phyloP scores from a whole-genome alignment of 2,888 invertebrate genomes.

The Synergus japonicus region DNA sequence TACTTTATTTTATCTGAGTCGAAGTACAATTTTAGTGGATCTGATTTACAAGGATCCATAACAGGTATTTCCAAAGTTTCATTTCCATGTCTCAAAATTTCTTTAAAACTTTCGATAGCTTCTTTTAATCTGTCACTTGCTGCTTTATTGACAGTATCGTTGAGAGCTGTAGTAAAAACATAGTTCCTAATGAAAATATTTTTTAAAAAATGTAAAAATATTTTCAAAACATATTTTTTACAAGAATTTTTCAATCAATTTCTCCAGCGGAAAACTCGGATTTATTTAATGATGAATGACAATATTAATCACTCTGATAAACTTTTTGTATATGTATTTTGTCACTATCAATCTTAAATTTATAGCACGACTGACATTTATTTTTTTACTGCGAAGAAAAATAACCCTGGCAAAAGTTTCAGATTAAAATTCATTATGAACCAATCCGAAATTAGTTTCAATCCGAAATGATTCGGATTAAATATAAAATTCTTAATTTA shows the following conservation, averaged over 20 bases:
- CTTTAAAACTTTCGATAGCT: slow-evolving; percentile 55
- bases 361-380: not conserved
- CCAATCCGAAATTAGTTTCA: no score
- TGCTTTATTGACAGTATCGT: not conserved
- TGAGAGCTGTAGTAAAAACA: not conserved
- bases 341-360: not conserved
- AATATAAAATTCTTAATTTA: no score
- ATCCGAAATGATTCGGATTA: no score
- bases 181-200: not conserved
- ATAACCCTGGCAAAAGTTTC: not conserved
- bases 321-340: not conserved
- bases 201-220: not conserved
- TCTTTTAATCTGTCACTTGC: slow-evolving; percentile 47
- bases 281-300: no score
- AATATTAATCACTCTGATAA: not conserved
- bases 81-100: slow-evolving; percentile 55
- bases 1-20: slow-evolving; percentile 43
- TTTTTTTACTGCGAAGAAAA: not conserved
- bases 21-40: slow-evolving; percentile 34
- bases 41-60: slow-evolving; percentile 62
- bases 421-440: no score
- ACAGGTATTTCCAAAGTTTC: slow-evolving; percentile 58
- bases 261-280: no score
- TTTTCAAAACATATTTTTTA: not conserved
- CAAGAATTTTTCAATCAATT: no score